Evolutionary conservation across 2,888 invertebrate species (phyloP).

Genomic region (Hemithea aestivaria): DNA sequence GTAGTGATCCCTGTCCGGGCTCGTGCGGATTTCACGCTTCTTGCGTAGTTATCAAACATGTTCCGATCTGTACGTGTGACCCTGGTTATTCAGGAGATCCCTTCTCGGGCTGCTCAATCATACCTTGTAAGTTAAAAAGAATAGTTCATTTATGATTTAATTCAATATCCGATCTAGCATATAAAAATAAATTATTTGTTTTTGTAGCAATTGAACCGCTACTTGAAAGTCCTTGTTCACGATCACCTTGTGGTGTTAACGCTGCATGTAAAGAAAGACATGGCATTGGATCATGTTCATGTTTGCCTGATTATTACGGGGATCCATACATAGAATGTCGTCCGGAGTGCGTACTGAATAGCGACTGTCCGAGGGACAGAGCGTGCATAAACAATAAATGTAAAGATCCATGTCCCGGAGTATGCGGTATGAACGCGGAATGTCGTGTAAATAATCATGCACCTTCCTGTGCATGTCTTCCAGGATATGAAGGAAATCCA

Average conservation of each 20-base stretch:
- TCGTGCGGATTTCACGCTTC: slow-evolving; percentile 86
- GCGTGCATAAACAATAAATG: slow-evolving; percentile 92
- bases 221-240: slow-evolving; percentile 83
- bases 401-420: slow-evolving; percentile 88
- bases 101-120: slow-evolving; percentile 84
- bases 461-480: slow-evolving; percentile 86
- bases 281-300: slow-evolving; percentile 89
- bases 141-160: background rate
- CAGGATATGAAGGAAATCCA: slow-evolving; percentile 89
- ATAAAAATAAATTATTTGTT: slow-evolving; percentile 6
- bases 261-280: slow-evolving; percentile 90
- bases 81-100: slow-evolving; percentile 87
- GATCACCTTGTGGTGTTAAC: slow-evolving; percentile 92
- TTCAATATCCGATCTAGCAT: background rate
- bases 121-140: slow-evolving; percentile 73
- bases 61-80: slow-evolving; percentile 86
- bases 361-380: slow-evolving; percentile 87
- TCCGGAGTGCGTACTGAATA: slow-evolving; percentile 93
- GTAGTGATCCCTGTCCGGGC: slow-evolving; percentile 86
- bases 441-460: slow-evolving; percentile 91
- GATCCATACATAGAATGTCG: slow-evolving; percentile 92
- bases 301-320: slow-evolving; percentile 89
- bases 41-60: slow-evolving; percentile 85
- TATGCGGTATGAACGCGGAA: slow-evolving; percentile 90
- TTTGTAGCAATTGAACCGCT: slow-evolving; percentile 77